Base-by-base conservation (phyloP, 2,797 vertebrate species). In the Hybognathus amarus region DNA sequence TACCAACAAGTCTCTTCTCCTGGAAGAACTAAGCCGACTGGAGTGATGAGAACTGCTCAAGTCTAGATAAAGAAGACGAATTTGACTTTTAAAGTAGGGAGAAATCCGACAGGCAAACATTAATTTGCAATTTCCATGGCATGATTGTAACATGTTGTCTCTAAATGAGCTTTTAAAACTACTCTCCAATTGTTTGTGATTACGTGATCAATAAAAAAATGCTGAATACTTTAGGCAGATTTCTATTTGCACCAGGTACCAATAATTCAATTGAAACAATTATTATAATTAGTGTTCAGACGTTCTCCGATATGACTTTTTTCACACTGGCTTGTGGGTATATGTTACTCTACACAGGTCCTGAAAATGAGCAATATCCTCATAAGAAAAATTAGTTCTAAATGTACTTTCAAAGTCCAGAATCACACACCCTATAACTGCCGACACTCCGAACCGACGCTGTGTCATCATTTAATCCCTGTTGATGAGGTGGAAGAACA, bases 1-100 rank as follows among this genome's bases (percentile, higher is more conserved):
- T 92, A 97, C 96, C 96, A 94, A 63, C 50, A 88, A 54, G 85
- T 96, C 95, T 94, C 94, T 97, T 91, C 93, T 97, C 91, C 89
- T 95, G 83, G 93, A 94, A 69, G 85, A 87, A 88, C 91, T 94
- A 90, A 93, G 88, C 88, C 92, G 94, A 94, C 91, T 95, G 64
- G 85, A 77, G 88, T 92, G 94, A 82, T 88, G 91, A 80, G 94
- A 95, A 78, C 90, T 89, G 86, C 91, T 92, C 90, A 93, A 27
- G 91, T 96, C 96, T 66, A 90, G 91, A n/a, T 71, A 94, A 69
- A 22, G 91, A 94, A 40, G 94, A 93, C 4, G 93, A 90, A 20
- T 93, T 92, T 15, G 94, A 95, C 95, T 96, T 94, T 52, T 90
- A 90, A 88, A 94, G 81, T 52, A 82, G 7, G 92, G 91, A 91